Evolutionary conservation across 2,888 invertebrate species (phyloP).

Genomic region (Temnothorax rugatulus): DNA sequence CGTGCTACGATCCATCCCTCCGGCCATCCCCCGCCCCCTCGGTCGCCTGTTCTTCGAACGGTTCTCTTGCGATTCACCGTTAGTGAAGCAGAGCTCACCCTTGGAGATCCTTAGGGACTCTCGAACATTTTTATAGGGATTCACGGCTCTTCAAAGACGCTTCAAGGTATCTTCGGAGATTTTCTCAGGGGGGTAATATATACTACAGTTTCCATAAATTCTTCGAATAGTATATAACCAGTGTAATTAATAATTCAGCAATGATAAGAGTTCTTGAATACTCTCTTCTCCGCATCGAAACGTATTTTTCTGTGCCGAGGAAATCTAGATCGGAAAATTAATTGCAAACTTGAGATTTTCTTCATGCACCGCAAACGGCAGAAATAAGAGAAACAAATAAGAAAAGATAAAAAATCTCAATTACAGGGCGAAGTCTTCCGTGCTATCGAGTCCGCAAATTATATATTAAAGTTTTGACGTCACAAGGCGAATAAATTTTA

Average conservation of each 20-base stretch:
- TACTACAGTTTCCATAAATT: background rate
- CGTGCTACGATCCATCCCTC: constrained; percentile 52
- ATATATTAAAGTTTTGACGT: background rate
- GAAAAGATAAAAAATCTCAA: background rate
- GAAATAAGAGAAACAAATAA: background rate
- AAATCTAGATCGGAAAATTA: background rate
- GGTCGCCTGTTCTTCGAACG: constrained; percentile 42
- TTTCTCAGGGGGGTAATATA: background rate
- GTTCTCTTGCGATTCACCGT: constrained; percentile 48
- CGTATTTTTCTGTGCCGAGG: background rate
- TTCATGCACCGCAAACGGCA: background rate
- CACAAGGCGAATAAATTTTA: background rate
- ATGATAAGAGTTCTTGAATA: background rate
- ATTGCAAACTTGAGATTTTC: background rate
- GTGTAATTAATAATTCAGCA: constrained; percentile 25
- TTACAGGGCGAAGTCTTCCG: background rate
- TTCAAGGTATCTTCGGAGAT: background rate
- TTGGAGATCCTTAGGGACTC: constrained; percentile 47
- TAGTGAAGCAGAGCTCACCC: constrained; percentile 57
- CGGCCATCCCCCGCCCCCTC: background rate
- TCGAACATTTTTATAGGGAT: constrained; percentile 41
- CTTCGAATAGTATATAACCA: background rate
- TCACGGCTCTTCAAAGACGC: constrained; percentile 26
- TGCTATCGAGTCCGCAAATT: background rate
- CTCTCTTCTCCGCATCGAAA: background rate